Percentiles rank a stretch among this genome's conserved stretches.
Conservation (phyloP, 2,113 vertebrate species). For the Semicossyphus pulcher region DNA sequence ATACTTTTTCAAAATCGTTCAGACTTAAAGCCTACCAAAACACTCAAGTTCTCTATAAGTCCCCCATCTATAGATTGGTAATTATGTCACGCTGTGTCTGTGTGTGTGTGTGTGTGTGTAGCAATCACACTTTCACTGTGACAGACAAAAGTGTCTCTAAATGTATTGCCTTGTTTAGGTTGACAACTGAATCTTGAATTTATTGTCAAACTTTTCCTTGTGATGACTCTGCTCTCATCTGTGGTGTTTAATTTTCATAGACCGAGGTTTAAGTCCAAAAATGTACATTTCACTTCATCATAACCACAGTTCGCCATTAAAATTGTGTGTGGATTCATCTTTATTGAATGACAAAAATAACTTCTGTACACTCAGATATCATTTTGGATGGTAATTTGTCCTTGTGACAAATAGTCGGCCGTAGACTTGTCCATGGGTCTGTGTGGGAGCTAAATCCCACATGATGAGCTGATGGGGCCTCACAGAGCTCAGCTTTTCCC, state of each 20-base stretch:
- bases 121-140: background rate
- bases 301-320: background rate
- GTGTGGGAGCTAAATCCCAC: conserved; percentile 51
- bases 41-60: no score
- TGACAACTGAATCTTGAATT: conserved; percentile 2
- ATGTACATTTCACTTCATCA: background rate
- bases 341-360: background rate
- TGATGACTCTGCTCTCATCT: background rate
- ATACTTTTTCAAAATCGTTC: no score
- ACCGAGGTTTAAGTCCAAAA: background rate
- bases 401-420: conserved; percentile 35
- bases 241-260: background rate
- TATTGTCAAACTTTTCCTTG: background rate
- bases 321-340: background rate
- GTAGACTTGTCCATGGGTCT: conserved; percentile 19
- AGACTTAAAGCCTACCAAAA: no score
- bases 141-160: background rate
- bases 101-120: no score
- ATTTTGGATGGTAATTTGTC: conserved; percentile 20
- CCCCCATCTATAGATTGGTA: no score
- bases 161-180: conserved; percentile 2
- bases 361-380: background rate
- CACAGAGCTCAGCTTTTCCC: conserved; percentile 51
- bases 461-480: conserved; percentile 49
- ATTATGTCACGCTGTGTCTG: no score